Base-by-base conservation (phyloP, 2,888 invertebrate genomes). In the Balanococcus diminutus region DNA sequence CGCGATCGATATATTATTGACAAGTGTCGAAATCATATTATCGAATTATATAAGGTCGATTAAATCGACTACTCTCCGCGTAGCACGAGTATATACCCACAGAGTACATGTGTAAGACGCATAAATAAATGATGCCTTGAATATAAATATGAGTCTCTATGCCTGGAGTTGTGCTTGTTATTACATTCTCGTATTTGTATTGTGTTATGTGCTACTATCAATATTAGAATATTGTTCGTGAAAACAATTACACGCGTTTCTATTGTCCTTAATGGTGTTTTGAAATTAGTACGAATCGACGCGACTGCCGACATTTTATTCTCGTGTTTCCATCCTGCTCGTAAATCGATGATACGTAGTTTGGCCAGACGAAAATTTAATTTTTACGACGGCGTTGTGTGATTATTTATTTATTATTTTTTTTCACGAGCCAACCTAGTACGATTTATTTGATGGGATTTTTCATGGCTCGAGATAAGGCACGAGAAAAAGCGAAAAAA, bases 201-300 rank as follows among this genome's bases (percentile, higher is more conserved):
- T 67, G 67, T 28, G 67, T 31, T 67, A 16, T 67, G 67, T 28
- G 16, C 9, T 28, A 28, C 67, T 67, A 67, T 67, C 67, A 67
- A 28, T 67, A 28, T 67, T 67, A 28, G 25, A 28, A 28, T 67
- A 67, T 67, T 67, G 67, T 67, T 28, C 28, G 67, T 28, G 67
- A 67, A 67, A 67, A 67, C 67, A 67, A 67, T 67, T 67, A 67
- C 67, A 67, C 67, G 67, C 67, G 67, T 67, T 67, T 67, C 67
- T 28, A 67, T 67, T 67, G 67, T 67, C 67, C 67, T 67, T 67
- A 67, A 28, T 67, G 67, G 67, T 67, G 67, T 67, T 67, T 67
- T 28, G 67, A 67, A 67, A 67, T 67, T 67, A 67, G 67, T 67
- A 28, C 67, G 25, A 22, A 16, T 16, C 11, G 9, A 51, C 51